Conservation (phyloP, 2,113 vertebrate genomes). For the Aspiorhynchus laticeps region DNA sequence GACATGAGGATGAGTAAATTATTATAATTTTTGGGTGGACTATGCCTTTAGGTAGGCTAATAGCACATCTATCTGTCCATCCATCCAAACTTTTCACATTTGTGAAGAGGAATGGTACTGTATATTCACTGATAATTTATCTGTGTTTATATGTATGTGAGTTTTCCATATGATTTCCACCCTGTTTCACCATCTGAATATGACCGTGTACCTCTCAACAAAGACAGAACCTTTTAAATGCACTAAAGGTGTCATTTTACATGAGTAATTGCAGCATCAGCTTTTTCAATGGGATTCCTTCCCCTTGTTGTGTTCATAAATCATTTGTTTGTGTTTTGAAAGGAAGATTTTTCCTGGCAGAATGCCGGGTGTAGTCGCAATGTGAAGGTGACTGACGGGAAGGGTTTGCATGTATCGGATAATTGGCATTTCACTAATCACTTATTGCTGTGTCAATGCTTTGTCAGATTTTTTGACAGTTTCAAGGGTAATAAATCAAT, state of each 20-base stretch:
- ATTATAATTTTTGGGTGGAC: too few species aligned
- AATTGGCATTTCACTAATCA: conserved; percentile 47
- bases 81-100: not conserved
- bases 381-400: conserved; percentile 39
- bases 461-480: conserved; percentile 39
- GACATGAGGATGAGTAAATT: too few species aligned
- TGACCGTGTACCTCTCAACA: not conserved
- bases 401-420: conserved; percentile 35
- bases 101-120: not conserved
- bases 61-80: not conserved
- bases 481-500: conserved; percentile 42
- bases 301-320: conserved; percentile 21
- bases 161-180: not conserved
- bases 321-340: conserved; percentile 32
- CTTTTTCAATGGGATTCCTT: not conserved
- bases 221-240: not conserved
- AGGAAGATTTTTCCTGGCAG: not conserved
- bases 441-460: conserved; percentile 46
- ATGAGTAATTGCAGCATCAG: not conserved
- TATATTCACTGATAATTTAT: not conserved
- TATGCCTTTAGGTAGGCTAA: too few species aligned
- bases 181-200: not conserved
- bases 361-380: not conserved
- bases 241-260: conserved; percentile 15
- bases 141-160: not conserved